These are phyloP conservation scores for Pseudorhombus dupliciocellatus DNA, from an alignment of 2,113 vertebrate species.

Conservation along the genomic window DNA sequence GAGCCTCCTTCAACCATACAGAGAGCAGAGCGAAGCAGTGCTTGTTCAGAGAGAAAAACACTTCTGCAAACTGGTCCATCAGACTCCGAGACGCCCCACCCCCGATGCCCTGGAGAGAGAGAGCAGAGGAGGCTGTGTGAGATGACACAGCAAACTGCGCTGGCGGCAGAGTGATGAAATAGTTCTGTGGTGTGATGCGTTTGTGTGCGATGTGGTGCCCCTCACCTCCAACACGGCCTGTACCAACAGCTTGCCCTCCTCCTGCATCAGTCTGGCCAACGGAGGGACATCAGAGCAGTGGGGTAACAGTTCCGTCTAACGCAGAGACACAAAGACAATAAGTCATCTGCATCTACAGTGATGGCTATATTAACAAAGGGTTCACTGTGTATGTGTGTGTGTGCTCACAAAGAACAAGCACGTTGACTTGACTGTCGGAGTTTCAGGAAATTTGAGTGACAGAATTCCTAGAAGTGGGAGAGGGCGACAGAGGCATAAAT, in stretches of 20 bases:
- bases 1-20: slow-evolving; percentile 93
- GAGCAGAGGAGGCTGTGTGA: background rate
- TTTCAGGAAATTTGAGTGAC: slow-evolving; percentile 97
- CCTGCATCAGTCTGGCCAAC: slow-evolving; percentile 90
- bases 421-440: slow-evolving; percentile 96
- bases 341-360: background rate
- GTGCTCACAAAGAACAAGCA: slow-evolving; percentile 96
- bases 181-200: background rate
- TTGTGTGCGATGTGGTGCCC: background rate
- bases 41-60: slow-evolving; percentile 96
- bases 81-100: slow-evolving; percentile 95
- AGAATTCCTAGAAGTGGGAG: slow-evolving; percentile 86
- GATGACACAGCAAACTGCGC: slow-evolving; percentile 7
- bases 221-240: slow-evolving; percentile 95
- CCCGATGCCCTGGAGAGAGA: slow-evolving; percentile 86
- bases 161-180: slow-evolving; percentile 1
- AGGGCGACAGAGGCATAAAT: slow-evolving; percentile 48
- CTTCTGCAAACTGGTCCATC: slow-evolving; percentile 98
- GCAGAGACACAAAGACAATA: slow-evolving; percentile 24
- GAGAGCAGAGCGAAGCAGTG: slow-evolving; percentile 93
- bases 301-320: slow-evolving; percentile 93
- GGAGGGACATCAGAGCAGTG: slow-evolving; percentile 91
- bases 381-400: slow-evolving; percentile 1
- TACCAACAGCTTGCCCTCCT: slow-evolving; percentile 91
- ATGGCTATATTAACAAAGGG: background rate